phyloP scores from a whole-genome alignment of 2,797 vertebrate genomes.

The Chrysocyon brachyurus region DNA sequence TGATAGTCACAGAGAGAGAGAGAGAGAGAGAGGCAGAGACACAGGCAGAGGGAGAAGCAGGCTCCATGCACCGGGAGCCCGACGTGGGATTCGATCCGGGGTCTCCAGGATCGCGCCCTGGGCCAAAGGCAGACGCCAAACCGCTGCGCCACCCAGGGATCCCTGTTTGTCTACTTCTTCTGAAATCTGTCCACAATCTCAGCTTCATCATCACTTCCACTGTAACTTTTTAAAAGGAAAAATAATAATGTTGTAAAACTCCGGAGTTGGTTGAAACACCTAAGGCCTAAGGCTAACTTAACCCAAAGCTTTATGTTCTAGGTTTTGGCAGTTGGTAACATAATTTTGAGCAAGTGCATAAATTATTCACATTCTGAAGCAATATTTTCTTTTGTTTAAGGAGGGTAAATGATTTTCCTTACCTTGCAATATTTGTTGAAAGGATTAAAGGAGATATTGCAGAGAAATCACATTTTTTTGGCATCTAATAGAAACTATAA shows the following conservation, averaged over 20 bases:
- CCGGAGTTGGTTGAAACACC: background rate
- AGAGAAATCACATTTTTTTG: slow-evolving; percentile 34
- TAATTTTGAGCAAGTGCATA: background rate
- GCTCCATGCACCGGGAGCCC: too few relatives aligned
- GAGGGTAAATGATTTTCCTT: background rate
- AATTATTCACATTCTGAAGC: background rate
- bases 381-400: background rate
- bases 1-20: too few relatives aligned
- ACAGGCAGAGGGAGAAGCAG: too few relatives aligned
- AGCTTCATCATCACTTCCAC: background rate
- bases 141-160: too few relatives aligned
- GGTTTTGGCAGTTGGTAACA: background rate
- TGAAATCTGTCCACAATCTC: background rate
- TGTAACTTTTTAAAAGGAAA: background rate
- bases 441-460: background rate
- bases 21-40: too few relatives aligned
- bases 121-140: too few relatives aligned
- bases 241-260: background rate
- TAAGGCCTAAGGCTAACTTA: background rate
- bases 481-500: background rate
- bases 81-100: too few relatives aligned
- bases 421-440: background rate
- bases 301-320: background rate
- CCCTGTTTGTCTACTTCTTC: background rate
- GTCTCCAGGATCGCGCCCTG: too few relatives aligned